A percentile compares a stretch with the other conserved stretches of the same genome.
Conservation (phyloP, 2,888 invertebrate species). For the Scaptomyza parva region DNA sequence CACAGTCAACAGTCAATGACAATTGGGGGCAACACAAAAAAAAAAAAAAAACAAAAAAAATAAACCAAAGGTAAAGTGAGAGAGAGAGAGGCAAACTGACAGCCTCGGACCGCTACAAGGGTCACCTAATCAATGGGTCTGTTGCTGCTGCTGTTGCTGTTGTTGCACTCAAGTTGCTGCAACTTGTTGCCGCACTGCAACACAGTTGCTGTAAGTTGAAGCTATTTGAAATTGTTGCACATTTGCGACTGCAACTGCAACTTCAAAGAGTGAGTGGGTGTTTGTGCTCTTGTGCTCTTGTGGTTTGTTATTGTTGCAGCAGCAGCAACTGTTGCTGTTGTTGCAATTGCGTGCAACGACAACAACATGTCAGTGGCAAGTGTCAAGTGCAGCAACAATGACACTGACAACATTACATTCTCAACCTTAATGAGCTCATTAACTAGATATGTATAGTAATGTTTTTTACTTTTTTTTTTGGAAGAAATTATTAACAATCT, state of each 20-base stretch:
- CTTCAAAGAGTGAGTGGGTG: constrained; percentile 55
- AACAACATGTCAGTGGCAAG: constrained; percentile 64
- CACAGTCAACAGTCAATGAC: constrained; percentile 66
- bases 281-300: constrained; percentile 25
- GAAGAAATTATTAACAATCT: no score
- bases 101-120: constrained; percentile 71
- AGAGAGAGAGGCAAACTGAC: constrained; percentile 43
- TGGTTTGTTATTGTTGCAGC: constrained; percentile 26
- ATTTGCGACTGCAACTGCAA: constrained; percentile 46
- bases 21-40: constrained; percentile 60
- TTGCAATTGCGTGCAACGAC: constrained; percentile 58
- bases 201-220: constrained; percentile 59
- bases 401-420: constrained; percentile 57
- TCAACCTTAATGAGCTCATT: constrained; percentile 70
- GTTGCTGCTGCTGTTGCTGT: constrained; percentile 35
- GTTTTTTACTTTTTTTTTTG: no score
- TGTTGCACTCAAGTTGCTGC: constrained; percentile 47
- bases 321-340: constrained; percentile 41
- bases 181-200: constrained; percentile 54
- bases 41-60: constrained; percentile 6
- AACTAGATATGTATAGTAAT: no score
- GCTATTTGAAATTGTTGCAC: constrained; percentile 72
- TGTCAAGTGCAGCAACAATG: constrained; percentile 67
- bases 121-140: constrained; percentile 76
- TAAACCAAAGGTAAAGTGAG: constrained; percentile 29